Conservation (phyloP, 2,888 invertebrate species). For the Petrolisthes cinctipes region DNA sequence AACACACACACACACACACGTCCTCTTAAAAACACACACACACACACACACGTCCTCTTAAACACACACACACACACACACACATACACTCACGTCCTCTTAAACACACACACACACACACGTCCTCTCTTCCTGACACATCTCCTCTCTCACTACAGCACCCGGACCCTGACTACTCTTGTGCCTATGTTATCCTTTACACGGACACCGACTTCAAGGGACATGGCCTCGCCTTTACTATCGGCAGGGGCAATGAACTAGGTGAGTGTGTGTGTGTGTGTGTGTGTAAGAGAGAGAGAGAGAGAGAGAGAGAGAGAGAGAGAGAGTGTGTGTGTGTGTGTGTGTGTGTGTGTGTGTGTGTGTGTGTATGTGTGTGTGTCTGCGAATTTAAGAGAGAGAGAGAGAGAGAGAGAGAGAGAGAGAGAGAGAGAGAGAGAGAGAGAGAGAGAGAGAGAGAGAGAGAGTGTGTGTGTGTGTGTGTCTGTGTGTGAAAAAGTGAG, state of each 20-base stretch:
- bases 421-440: not conserved
- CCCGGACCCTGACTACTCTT: constrained; percentile 90
- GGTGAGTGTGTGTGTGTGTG: constrained; percentile 70
- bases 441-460: not conserved
- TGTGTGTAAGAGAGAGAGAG: not conserved
- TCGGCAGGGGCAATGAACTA: constrained; percentile 89
- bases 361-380: not conserved
- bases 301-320: not conserved
- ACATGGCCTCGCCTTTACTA: constrained; percentile 87
- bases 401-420: too few relatives aligned
- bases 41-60: too few relatives aligned
- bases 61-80: too few relatives aligned
- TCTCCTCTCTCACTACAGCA: constrained; percentile 74
- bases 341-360: not conserved
- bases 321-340: too few relatives aligned
- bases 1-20: too few relatives aligned
- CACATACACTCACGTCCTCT: too few relatives aligned
- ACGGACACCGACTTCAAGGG: constrained; percentile 76
- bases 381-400: not conserved
- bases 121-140: too few relatives aligned
- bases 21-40: too few relatives aligned
- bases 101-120: too few relatives aligned
- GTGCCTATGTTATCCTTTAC: constrained; percentile 87
- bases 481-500: not conserved
- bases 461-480: constrained; percentile 13